Evolutionary conservation across 2,113 vertebrate genomes (phyloP).

Genomic region (Ageneiosus marmoratus): DNA sequence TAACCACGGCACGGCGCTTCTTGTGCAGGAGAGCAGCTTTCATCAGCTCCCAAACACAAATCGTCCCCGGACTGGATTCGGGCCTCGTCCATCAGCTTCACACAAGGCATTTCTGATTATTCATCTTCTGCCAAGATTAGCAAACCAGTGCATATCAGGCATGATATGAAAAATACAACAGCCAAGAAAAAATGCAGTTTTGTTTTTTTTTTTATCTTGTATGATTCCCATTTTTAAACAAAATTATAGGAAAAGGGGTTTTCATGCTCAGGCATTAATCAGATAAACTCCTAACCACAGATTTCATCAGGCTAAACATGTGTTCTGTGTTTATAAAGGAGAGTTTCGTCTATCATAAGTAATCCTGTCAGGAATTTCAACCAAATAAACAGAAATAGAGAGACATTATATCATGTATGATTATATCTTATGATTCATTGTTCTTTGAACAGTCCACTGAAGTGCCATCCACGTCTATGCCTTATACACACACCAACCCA

Average conservation of each 20-base stretch:
- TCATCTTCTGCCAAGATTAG: neutral
- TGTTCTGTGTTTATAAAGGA: conserved; percentile 12
- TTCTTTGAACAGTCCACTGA: neutral
- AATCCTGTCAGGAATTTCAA: neutral
- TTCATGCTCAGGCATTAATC: neutral
- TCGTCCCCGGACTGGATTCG: conserved; percentile 54
- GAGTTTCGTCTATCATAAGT: neutral
- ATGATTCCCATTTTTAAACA: neutral
- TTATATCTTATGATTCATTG: neutral
- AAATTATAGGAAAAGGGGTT: neutral
- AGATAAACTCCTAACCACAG: neutral
- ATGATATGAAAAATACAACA: neutral
- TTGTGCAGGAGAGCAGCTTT: conserved; percentile 71
- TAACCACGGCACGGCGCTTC: conserved; percentile 70
- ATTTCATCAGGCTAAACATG: conserved; percentile 39
- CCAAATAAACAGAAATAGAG: neutral
- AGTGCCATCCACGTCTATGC: neutral
- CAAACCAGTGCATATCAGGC: neutral
- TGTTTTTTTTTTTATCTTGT: neutral
- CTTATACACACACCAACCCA: neutral
- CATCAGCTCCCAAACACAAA: conserved; percentile 68
- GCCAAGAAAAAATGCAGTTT: neutral
- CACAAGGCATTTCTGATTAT: neutral
- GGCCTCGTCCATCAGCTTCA: conserved; percentile 14
- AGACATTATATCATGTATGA: neutral